These are phyloP conservation scores for Habropoda laboriosa DNA, from an alignment of 1,140 invertebrate genomes.

Conservation along the genomic window DNA sequence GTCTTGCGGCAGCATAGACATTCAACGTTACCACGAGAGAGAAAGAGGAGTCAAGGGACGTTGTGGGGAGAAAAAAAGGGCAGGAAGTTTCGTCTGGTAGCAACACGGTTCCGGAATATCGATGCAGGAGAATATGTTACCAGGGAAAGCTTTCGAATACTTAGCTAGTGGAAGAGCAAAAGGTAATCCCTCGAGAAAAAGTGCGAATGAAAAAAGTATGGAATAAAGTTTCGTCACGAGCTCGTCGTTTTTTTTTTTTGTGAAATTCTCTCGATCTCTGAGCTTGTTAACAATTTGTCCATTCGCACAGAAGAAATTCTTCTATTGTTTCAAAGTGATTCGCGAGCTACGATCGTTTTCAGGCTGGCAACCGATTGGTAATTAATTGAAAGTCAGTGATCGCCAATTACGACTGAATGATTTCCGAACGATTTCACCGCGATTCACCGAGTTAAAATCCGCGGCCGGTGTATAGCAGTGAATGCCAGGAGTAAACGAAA, in stretches of 20 bases:
- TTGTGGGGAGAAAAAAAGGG: not conserved
- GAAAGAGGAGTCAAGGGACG: not conserved
- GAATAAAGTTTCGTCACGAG: too few relatives aligned
- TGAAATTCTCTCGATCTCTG: too few relatives aligned
- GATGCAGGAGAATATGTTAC: not conserved
- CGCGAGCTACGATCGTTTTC: not conserved
- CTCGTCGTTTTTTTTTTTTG: too few relatives aligned
- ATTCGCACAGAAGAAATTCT: too few relatives aligned
- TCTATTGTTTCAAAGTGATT: too few relatives aligned
- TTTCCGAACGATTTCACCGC: not conserved
- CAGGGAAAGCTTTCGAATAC: too few relatives aligned
- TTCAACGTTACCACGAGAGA: not conserved
- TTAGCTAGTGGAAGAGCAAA: too few relatives aligned
- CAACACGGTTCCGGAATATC: conserved; percentile 17
- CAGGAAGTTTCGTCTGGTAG: not conserved
- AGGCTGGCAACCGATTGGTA: not conserved
- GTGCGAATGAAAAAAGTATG: too few relatives aligned
- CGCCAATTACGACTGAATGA: not conserved
- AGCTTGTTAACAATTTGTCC: too few relatives aligned
- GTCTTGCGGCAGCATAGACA: conserved; percentile 11
- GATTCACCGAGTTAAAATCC: conserved; percentile 1
- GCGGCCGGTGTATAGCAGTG: too few relatives aligned
- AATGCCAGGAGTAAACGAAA: not conserved
- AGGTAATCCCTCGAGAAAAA: too few relatives aligned
- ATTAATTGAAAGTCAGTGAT: not conserved